Conservation (phyloP, 1,140 invertebrate species). For the Camponotus floridanus region DNA sequence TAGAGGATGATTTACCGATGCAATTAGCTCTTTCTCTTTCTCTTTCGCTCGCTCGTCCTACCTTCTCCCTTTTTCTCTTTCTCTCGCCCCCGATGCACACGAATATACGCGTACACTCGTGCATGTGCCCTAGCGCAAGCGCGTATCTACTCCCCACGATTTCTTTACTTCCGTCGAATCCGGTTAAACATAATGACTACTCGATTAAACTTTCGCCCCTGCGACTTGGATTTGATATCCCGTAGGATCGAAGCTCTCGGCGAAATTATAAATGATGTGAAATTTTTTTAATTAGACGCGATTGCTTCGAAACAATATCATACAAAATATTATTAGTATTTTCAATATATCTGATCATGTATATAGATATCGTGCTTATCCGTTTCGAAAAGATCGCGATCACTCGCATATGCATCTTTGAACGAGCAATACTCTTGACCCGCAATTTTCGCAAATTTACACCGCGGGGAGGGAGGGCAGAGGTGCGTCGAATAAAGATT, state of each 20-base stretch:
- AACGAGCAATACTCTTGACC: neutral
- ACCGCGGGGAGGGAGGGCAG: neutral
- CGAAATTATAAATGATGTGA: constrained; percentile 3
- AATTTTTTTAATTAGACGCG: neutral
- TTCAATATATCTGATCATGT: neutral
- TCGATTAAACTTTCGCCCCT: constrained; percentile 81
- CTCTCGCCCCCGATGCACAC: constrained; percentile 14
- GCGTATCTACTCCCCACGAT: constrained; percentile 54
- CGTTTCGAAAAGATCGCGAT: neutral
- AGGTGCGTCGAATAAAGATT: constrained; percentile 67
- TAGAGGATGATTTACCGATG: constrained; percentile 87
- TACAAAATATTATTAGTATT: neutral
- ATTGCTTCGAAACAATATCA: neutral
- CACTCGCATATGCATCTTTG: neutral
- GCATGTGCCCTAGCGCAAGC: constrained; percentile 28
- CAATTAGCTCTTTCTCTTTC: constrained; percentile 82
- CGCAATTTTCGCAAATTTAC: constrained; percentile 47
- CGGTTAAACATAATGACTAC: constrained; percentile 86
- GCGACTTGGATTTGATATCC: constrained; percentile 58
- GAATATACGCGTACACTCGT: constrained; percentile 64
- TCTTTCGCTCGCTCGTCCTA: constrained; percentile 20
- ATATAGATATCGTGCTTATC: neutral
- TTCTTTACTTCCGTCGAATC: constrained; percentile 79
- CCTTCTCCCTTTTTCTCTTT: neutral
- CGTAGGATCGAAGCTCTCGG: constrained; percentile 20